Base-by-base conservation (phyloP, 2,888 invertebrate genomes). In the Allolobophora icterica region DNA sequence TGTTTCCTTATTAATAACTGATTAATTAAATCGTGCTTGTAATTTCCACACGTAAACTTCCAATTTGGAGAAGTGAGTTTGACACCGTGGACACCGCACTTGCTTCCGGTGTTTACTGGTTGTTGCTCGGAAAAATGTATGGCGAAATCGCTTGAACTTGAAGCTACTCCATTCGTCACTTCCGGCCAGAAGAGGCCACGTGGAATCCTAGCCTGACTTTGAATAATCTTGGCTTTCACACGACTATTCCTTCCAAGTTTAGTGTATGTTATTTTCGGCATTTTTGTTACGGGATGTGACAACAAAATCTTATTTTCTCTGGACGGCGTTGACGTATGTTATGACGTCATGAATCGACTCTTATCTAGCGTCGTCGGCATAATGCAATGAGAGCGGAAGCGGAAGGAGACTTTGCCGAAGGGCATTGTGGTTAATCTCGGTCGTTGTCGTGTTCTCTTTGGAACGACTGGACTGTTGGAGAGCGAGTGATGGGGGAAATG, bases 331-430 rank as follows among this genome's bases (percentile, higher is more conserved):
- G 3, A 52, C 24, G 45, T 24, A 52, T 52, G 13, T 52, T 52
- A 17, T 52, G 52, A 71, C 71, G 71, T 71, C 71, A 71, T 71
- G n/a, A 30, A 11, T 8, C 30, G 6, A n/a, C 30, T 71, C 15
- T 71, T n/a, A 71, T 71, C 71, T n/a, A 13, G 71, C 71, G n/a
- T 71, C 71, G 71, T 71, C n/a, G 30, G n/a, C 30, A n/a, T n/a
- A n/a, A 71, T 71, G 71, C n/a, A 71, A 71, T 71, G 71, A 71
- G 3, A 71, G 71, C 8, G n/a, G 30, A 71, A 71, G 30, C 71
- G 71, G n/a, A 71, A 71, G 71, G 21, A n/a, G 71, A n/a, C n/a
- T 71, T 71, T 71, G 71, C 71, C 71, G 71, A 71, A 71, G 71
- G 71, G n/a, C 71, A 71, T 71, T n/a, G 71, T 71, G 71, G 71